A percentile compares a stretch with the other conserved stretches of the same genome.
Evolutionary conservation across 2,797 vertebrate species (phyloP).

Genomic region (Coranthus polyacanthus): DNA sequence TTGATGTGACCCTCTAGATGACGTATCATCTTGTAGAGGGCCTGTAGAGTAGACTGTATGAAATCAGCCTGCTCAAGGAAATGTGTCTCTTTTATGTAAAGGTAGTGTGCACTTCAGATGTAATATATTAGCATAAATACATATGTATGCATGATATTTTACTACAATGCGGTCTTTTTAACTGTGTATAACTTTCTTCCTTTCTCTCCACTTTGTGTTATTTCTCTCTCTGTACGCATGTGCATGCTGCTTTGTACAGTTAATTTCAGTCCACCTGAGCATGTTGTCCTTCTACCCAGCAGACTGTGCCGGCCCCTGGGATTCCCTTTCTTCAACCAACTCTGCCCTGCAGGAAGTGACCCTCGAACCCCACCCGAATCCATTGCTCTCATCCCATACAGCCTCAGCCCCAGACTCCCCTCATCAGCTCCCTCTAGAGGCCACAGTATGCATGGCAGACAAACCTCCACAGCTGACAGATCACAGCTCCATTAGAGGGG

Average conservation of each 20-base stretch:
- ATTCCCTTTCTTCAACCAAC: slow-evolving; percentile 94
- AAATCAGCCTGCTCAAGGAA: slow-evolving; percentile 39
- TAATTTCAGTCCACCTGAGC: slow-evolving; percentile 32
- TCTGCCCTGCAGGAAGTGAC: slow-evolving; percentile 98
- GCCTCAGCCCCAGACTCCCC: slow-evolving; percentile 92
- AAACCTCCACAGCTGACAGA: slow-evolving; percentile 78
- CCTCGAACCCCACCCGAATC: slow-evolving; percentile 89
- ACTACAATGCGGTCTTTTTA: slow-evolving; percentile 7
- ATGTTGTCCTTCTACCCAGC: slow-evolving; percentile 61
- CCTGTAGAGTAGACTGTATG: slow-evolving; percentile 48
- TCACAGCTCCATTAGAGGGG: slow-evolving; percentile 80
- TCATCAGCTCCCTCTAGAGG: slow-evolving; percentile 91
- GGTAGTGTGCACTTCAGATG: not conserved
- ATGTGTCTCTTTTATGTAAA: slow-evolving; percentile 12
- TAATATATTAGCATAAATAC: slow-evolving; percentile 10
- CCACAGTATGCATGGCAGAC: slow-evolving; percentile 90
- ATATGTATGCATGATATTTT: slow-evolving; percentile 53
- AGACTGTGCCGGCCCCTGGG: slow-evolving; percentile 97
- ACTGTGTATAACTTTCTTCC: slow-evolving; percentile 9
- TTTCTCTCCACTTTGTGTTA: not conserved
- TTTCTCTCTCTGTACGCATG: slow-evolving; percentile 53
- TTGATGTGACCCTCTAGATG: slow-evolving; percentile 58
- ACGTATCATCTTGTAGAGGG: slow-evolving; percentile 42
- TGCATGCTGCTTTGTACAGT: slow-evolving; percentile 55
- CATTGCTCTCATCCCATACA: slow-evolving; percentile 95